Conservation (phyloP, 2,888 invertebrate species). For the Synergus gifuensis region DNA sequence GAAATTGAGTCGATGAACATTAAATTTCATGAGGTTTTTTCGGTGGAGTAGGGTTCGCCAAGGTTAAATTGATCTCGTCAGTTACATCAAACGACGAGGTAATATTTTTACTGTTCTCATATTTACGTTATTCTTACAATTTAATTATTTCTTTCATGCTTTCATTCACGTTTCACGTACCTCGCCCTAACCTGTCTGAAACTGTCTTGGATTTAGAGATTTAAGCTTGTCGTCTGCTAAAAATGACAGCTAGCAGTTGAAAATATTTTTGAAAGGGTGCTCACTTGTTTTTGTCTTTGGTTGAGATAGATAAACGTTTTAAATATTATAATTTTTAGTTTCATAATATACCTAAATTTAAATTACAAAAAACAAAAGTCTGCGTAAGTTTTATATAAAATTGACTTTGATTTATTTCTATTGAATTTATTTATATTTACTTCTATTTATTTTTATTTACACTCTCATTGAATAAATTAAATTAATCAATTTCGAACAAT, state of each 20-base stretch:
- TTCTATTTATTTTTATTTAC: no score
- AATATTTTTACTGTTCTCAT: background rate
- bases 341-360: background rate
- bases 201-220: background rate
- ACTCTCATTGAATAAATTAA: no score
- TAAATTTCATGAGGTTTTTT: conserved; percentile 1
- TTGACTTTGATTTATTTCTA: no score
- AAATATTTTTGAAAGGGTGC: background rate
- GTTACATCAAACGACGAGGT: background rate
- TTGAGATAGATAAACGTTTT: background rate
- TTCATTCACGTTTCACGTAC: background rate
- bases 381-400: background rate
- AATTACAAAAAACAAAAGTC: background rate
- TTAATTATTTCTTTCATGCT: background rate
- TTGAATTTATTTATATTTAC: no score
- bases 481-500: no score
- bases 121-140: background rate
- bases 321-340: background rate
- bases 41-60: background rate
- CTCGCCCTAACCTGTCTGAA: conserved; percentile 17
- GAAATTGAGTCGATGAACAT: conserved; percentile 7
- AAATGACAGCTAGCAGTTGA: conserved; percentile 11
- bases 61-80: background rate
- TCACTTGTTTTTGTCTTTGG: background rate
- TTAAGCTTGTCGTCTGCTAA: conserved; percentile 20